Evolutionary conservation across 2,797 vertebrate genomes (phyloP).

Genomic region (Morus bassanus): DNA sequence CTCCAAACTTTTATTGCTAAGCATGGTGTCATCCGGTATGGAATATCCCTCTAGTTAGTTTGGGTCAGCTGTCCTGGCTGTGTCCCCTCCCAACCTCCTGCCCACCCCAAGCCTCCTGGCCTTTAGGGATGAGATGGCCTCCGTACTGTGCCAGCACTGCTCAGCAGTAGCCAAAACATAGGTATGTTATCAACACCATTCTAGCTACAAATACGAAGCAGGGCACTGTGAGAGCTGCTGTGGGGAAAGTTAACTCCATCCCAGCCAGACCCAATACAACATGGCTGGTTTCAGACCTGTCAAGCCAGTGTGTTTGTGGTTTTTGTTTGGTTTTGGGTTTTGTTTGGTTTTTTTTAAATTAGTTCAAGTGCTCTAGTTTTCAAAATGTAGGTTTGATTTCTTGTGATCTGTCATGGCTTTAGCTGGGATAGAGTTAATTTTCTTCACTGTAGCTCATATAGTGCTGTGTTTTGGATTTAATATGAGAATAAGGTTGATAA

Average conservation of each 20-base stretch:
- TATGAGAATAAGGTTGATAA: too few relatives aligned
- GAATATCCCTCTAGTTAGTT: background rate
- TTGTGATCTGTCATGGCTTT: background rate
- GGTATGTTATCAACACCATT: background rate
- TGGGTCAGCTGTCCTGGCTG: background rate
- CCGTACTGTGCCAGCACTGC: background rate
- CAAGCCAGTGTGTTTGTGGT: background rate
- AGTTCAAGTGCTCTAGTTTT: background rate
- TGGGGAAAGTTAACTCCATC: background rate
- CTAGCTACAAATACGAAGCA: background rate
- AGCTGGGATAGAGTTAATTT: too few relatives aligned
- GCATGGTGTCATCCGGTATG: background rate
- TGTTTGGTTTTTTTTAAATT: background rate
- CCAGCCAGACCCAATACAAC: background rate
- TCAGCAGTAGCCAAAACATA: background rate
- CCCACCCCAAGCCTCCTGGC: background rate
- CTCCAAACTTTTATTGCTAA: background rate
- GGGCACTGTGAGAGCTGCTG: background rate
- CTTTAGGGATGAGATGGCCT: background rate
- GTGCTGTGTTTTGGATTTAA: too few relatives aligned
- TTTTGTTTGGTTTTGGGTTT: background rate
- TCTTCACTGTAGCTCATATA: too few relatives aligned
- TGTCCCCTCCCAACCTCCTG: background rate
- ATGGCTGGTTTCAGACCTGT: background rate
- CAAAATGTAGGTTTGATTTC: background rate